Base-by-base conservation (phyloP, 2,888 invertebrate species). In the Limnephilus marmoratus region DNA sequence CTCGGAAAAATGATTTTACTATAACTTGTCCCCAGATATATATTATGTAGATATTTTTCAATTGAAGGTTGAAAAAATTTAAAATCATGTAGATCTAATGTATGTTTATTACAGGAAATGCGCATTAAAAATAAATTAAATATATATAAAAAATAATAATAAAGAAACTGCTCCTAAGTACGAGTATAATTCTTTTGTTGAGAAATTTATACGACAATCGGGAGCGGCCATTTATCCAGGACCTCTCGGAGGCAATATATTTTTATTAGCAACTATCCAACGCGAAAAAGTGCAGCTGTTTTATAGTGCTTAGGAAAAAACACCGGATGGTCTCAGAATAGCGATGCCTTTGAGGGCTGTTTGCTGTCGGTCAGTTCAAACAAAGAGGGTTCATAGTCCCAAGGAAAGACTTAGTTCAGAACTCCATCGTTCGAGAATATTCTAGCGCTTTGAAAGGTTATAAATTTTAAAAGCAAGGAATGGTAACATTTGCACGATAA, bases 211-310 rank as follows among this genome's bases (percentile, higher is more conserved):
- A 85, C 24, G 45, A 45, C 11, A 45, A 85, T n/a, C 3, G 9
- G 45, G 24, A 85, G 37, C 45, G n/a, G 45, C 41, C 45, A 85
- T 85, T 85, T 85, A 85, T 85, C 45, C 24, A 85, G 85, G 31
- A 37, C 13, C 85, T 12, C 41, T 34, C 3, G 24, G 24, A n/a
- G 85, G 85, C 41, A 41, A 45, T 85, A 41, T 85, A 41, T 85
- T 85, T 85, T 85, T 85, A 85, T 85, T 85, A 41, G 37, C 45
- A 24, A 24, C n/a, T 45, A 41, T 34, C 24, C 37, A 24, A 68
- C 85, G 37, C 24, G 12, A 85, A 85, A 41, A 85, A 85, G n/a
- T 45, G n/a, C 45, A 85, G 1, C 85, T 5, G 82, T 12, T 83
- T 34, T 15, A 2, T 34, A 83, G 31, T 13, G 34, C 18, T 3